Percentiles rank a stretch among this genome's conserved stretches.
These are phyloP conservation scores for Poeciliopsis retropinna DNA, from an alignment of 2,113 vertebrate genomes.

Conservation along the genomic window DNA sequence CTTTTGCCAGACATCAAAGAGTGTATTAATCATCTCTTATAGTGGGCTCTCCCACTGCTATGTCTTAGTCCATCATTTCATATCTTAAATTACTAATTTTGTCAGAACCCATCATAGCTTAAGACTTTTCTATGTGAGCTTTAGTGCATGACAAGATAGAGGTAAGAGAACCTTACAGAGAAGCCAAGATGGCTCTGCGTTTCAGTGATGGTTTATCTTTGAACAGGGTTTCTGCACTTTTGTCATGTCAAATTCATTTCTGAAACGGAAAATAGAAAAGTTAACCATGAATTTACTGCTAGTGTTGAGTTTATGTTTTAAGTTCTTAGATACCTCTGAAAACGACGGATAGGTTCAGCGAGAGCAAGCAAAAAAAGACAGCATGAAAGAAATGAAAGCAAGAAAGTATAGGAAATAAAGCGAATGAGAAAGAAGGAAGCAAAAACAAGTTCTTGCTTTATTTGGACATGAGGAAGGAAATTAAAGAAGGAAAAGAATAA, in stretches of 20 bases:
- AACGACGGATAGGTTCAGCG: background rate
- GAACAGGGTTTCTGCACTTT: background rate
- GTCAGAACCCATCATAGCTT: conserved; percentile 48
- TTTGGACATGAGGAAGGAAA: background rate
- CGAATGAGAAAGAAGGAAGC: no score
- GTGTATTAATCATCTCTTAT: conserved; percentile 60
- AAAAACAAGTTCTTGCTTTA: background rate
- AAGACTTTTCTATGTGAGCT: conserved; percentile 27
- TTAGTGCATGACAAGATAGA: conserved; percentile 40
- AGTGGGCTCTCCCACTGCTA: conserved; percentile 16
- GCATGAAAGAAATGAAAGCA: background rate
- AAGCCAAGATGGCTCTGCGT: background rate
- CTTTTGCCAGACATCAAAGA: conserved; percentile 68
- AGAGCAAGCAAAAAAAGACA: background rate
- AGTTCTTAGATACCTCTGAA: background rate
- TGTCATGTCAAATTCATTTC: background rate
- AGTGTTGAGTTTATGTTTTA: background rate
- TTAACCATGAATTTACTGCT: background rate
- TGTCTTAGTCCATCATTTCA: conserved; percentile 30
- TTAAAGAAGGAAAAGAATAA: background rate
- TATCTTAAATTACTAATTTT: conserved; percentile 33
- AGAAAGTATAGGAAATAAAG: no score
- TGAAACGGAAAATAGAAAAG: background rate
- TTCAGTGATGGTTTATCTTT: background rate
- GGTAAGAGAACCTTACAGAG: conserved; percentile 16